phyloP scores from a whole-genome alignment of 2,113 vertebrate genomes.

The Procapra przewalskii region DNA sequence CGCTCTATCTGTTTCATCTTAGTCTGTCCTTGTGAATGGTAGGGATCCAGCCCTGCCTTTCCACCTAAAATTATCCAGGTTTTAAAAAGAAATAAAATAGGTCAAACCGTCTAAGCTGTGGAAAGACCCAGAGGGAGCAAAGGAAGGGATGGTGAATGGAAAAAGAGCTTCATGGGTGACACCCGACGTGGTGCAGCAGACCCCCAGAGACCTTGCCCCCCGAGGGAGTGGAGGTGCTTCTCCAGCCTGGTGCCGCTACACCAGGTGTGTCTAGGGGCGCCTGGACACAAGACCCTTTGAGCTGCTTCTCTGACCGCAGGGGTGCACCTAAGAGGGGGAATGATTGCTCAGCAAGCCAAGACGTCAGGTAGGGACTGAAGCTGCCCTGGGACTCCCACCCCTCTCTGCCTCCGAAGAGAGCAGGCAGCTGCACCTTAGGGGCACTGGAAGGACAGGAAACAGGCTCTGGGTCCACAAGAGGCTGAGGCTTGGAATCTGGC shows the following conservation, averaged over 20 bases:
- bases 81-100: not conserved
- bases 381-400: no score
- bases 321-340: not conserved
- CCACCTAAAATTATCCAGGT: not conserved
- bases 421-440: not conserved
- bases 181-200: not conserved
- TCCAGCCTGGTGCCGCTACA: not conserved
- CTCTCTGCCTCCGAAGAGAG: not conserved
- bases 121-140: not conserved
- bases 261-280: not conserved
- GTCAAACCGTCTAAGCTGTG: not conserved
- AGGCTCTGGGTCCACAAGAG: not conserved
- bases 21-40: not conserved
- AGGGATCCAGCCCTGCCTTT: not conserved
- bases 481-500: not conserved
- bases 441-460: not conserved
- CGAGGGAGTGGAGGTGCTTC: rapidly evolving
- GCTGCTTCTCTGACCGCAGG: not conserved
- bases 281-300: not conserved
- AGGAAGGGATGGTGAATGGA: not conserved
- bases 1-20: not conserved
- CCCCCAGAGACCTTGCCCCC: not conserved
- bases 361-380: not conserved
- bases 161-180: not conserved
- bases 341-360: not conserved